A percentile compares a stretch with the other conserved stretches of the same genome.
Conservation (phyloP, 2,888 invertebrate genomes). For the Alloscopus bannaensis region DNA sequence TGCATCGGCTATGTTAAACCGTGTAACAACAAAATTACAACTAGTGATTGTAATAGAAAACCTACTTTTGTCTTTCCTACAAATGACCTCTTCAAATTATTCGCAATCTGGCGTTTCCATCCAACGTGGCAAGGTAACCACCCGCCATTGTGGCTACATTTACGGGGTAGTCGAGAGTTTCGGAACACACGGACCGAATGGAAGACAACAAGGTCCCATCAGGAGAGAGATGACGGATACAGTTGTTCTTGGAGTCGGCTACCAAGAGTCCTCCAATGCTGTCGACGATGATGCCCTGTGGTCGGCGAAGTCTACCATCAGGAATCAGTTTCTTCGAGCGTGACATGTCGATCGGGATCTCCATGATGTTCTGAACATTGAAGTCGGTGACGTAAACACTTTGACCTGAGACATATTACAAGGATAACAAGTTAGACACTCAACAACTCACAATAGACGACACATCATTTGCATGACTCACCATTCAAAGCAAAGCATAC, state of each 20-base stretch:
- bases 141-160: not conserved
- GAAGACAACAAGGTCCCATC: constrained; percentile 29
- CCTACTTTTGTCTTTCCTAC: too few species aligned
- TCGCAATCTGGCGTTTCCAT: not conserved
- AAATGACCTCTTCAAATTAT: too few species aligned
- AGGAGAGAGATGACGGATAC: constrained; percentile 34
- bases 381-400: constrained; percentile 56
- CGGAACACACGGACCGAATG: not conserved
- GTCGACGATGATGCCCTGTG: constrained; percentile 56
- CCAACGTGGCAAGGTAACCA: not conserved
- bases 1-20: too few species aligned
- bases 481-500: constrained; percentile 47
- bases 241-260: constrained; percentile 53
- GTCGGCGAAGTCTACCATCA: constrained; percentile 28
- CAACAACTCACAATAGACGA: too few species aligned
- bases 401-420: too few species aligned
- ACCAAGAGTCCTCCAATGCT: constrained; percentile 38
- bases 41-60: too few species aligned
- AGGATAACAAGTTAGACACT: too few species aligned
- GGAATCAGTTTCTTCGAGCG: constrained; percentile 23
- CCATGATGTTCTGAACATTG: constrained; percentile 33
- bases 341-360: not conserved
- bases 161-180: not conserved
- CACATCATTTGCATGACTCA: too few species aligned
- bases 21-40: too few species aligned